A percentile compares a stretch with the other conserved stretches of the same genome.
Conservation (phyloP, 1,140 invertebrate genomes). For the Sitodiplosis mosellana region DNA sequence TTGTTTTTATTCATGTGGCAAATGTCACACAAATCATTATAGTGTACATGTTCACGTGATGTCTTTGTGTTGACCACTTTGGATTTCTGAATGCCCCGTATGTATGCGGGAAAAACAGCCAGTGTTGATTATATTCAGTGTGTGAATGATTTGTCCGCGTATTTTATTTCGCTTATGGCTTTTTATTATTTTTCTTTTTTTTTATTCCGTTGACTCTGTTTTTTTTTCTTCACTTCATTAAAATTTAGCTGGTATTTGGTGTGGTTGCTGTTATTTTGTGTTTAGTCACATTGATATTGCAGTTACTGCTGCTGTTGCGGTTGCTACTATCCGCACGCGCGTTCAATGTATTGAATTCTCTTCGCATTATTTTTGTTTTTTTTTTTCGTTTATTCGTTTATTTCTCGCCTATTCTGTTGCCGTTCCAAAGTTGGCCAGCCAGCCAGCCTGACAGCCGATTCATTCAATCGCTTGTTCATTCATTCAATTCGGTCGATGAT, state of each 20-base stretch:
- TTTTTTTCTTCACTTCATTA: slow-evolving; percentile 1
- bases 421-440: too few species aligned
- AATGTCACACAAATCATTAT: not conserved
- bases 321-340: not conserved
- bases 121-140: not conserved
- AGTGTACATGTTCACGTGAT: too few species aligned
- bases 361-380: not conserved
- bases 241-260: not conserved
- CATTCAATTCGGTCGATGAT: too few species aligned
- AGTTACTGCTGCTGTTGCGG: not conserved
- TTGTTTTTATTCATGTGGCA: slow-evolving; percentile 1
- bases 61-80: too few species aligned
- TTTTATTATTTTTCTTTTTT: not conserved
- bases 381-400: too few species aligned
- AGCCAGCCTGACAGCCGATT: too few species aligned
- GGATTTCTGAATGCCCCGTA: too few species aligned
- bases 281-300: not conserved
- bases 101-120: too few species aligned
- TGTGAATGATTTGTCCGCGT: not conserved
- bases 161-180: not conserved
- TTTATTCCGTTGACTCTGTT: slow-evolving; percentile 6
- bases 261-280: not conserved
- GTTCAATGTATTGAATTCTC: not conserved
- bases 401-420: too few species aligned
- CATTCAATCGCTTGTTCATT: too few species aligned